These are phyloP conservation scores for Caerostris extrusa DNA, from an alignment of 1,140 invertebrate genomes.

Conservation along the genomic window DNA sequence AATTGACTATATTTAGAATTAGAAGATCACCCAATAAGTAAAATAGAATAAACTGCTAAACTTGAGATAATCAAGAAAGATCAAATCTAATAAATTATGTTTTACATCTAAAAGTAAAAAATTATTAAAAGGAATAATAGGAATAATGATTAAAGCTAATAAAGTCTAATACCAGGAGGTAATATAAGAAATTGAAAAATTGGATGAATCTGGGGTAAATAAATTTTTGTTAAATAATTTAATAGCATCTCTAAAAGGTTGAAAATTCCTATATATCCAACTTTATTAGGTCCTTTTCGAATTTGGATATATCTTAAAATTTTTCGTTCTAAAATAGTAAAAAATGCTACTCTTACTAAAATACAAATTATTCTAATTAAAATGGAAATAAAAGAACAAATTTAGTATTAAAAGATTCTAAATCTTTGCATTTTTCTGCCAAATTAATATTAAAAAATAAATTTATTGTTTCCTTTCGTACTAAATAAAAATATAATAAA, in stretches of 20 bases:
- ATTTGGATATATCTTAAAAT: conserved; percentile 87
- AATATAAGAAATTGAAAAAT: conserved; percentile 84
- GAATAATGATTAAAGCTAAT: conserved; percentile 84
- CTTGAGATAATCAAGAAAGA: conserved; percentile 84
- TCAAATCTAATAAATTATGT: conserved; percentile 83
- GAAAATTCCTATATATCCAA: conserved; percentile 85
- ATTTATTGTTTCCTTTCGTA: conserved; percentile 85
- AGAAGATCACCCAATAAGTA: conserved; percentile 85
- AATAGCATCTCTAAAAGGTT: conserved; percentile 86
- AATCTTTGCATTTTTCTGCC: conserved; percentile 39
- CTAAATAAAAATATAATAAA: conserved; percentile 84
- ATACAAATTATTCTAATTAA: conserved; percentile 83
- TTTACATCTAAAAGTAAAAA: conserved; percentile 82
- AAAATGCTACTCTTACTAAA: conserved; percentile 86
- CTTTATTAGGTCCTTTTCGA: conserved; percentile 87
- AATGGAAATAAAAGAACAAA: conserved; percentile 4
- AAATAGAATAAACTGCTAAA: conserved; percentile 84
- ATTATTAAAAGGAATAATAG: conserved; percentile 81
- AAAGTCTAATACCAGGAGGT: conserved; percentile 84
- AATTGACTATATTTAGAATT: conserved; percentile 87
- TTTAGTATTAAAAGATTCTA: conserved; percentile 8
- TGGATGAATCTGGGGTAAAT: conserved; percentile 83
- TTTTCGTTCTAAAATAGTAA: conserved; percentile 87
- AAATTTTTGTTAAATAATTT: conserved; percentile 86
- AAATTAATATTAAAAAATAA: conserved; percentile 1